Evolutionary conservation across 2,888 invertebrate species (phyloP), one percentile per base, ranked within the genome.

Genomic region (Ophion obscuratus): DNA sequence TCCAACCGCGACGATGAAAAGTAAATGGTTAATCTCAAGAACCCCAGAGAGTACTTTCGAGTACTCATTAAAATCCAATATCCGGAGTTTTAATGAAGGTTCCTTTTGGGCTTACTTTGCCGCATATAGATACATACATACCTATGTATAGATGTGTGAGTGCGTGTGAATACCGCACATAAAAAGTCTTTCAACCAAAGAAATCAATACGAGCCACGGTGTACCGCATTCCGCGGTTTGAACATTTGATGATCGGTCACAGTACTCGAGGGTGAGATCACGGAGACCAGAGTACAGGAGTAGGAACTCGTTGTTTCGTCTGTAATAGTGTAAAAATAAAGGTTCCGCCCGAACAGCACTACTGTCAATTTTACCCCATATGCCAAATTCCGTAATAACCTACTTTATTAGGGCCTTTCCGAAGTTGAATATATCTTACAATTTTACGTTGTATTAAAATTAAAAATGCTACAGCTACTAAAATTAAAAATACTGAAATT

Each of bases 21-120:
- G 80, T 71, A 80, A 80, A 80, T 80, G 80, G 80, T 80, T 80
- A 80, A 80, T 80, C 71, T 80, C 80, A 64, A 80, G 80, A 80
- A 73, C 80, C 27, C 27, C 24, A 4, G 62, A 36, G 70, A 70
- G 70, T 71, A 64, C 71, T 71, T 70, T 79, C 47, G 71, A 79
- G 79, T 79, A 79, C 79, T 79, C 79, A 79, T 79, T 79, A 79
- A 79, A 79, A 79, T 79, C 71, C 79, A 79, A 79, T 79, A 79
- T 79, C 79, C 79, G 70, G 79, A 79, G 70, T 79, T 79, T 79
- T 79, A 79, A 79, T 79, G 79, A 79, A 79, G 70, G 79, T 79
- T 36, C 79, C 70, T 79, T 79, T 71, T 70, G n/a, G 27, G 53
- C 47, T 79, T 71, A 71, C 70, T 71, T 53, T n/a, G 31, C n/a